Evolutionary conservation across 92 coral and sea anemone species (phyloP).

Genomic region (Palythoa grandis): DNA sequence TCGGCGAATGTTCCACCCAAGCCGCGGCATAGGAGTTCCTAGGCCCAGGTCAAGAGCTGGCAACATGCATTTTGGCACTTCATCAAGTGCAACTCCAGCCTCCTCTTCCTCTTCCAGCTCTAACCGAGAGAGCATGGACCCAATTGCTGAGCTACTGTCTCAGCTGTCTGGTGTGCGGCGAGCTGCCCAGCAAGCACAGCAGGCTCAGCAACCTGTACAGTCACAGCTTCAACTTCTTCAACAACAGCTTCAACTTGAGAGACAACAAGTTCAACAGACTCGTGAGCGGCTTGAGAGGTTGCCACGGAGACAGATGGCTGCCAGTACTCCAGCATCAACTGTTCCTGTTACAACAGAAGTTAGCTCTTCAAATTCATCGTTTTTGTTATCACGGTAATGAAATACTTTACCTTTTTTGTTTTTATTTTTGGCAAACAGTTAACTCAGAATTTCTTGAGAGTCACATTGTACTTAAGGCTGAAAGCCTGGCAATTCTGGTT

Average conservation of each 20-base stretch:
- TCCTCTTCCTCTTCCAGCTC: constrained; percentile 77
- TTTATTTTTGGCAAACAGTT: not conserved
- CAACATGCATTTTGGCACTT: constrained; percentile 92
- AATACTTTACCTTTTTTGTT: not conserved
- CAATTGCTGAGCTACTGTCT: constrained; percentile 94
- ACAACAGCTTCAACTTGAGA: constrained; percentile 92
- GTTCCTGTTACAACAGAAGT: constrained; percentile 68
- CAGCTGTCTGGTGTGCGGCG: constrained; percentile 98
- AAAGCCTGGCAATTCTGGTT: too few species aligned
- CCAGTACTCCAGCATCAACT: constrained; percentile 66
- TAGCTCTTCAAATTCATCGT: constrained; percentile 75
- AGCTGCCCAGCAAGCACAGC: constrained; percentile 85
- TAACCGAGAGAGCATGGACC: constrained; percentile 96
- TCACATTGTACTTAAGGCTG: too few species aligned
- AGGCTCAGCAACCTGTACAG: constrained; percentile 95
- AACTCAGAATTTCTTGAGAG: too few species aligned
- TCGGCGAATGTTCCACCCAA: constrained; percentile 94
- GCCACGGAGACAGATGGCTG: constrained; percentile 88
- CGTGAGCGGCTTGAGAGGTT: constrained; percentile 94
- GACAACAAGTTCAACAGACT: constrained; percentile 98
- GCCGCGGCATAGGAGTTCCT: constrained; percentile 88
- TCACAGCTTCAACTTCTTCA: constrained; percentile 95
- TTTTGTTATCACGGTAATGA: constrained; percentile 89
- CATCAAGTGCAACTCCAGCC: constrained; percentile 67
- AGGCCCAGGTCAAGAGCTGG: constrained; percentile 90